Percentiles rank a stretch among this genome's conserved stretches.
phyloP scores from a whole-genome alignment of 2,797 vertebrate genomes.

The Champsocephalus esox region DNA sequence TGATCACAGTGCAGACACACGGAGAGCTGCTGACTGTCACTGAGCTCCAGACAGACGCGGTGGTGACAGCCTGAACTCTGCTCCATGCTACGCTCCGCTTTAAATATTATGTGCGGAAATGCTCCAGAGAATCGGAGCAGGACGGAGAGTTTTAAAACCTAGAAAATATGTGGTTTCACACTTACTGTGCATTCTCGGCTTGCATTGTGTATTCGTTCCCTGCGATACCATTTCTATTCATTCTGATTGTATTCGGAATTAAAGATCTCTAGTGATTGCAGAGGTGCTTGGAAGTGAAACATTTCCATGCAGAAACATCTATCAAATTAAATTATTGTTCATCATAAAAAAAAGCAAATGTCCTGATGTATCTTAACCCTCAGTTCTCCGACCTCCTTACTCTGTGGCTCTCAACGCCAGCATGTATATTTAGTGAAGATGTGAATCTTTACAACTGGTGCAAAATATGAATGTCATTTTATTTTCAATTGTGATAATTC shows the following conservation, averaged over 20 bases:
- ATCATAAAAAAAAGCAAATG: background rate
- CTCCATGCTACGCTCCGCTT: constrained; percentile 7
- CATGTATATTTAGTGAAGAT: no score
- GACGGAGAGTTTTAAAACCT: constrained; percentile 10
- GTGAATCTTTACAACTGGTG: no score
- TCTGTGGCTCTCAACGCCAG: no score
- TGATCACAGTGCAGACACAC: constrained; percentile 57
- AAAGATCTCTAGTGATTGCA: no score
- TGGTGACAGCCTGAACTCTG: constrained; percentile 26
- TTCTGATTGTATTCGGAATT: background rate
- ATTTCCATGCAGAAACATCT: background rate
- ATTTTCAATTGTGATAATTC: background rate
- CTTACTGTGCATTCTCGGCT: background rate
- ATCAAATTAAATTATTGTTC: background rate
- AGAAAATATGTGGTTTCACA: constrained; percentile 17
- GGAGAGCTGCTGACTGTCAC: constrained; percentile 37
- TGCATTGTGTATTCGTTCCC: background rate
- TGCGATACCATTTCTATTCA: background rate
- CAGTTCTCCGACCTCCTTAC: no score
- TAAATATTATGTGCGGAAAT: constrained; percentile 17
- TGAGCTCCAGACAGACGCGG: constrained; percentile 19
- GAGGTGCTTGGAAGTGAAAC: background rate
- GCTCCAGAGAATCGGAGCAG: background rate
- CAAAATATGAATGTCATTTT: no score
- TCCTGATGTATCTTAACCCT: no score